These are phyloP conservation scores for Pollimyrus isidori DNA, from an alignment of 2,113 vertebrate genomes.

Conservation along the genomic window DNA sequence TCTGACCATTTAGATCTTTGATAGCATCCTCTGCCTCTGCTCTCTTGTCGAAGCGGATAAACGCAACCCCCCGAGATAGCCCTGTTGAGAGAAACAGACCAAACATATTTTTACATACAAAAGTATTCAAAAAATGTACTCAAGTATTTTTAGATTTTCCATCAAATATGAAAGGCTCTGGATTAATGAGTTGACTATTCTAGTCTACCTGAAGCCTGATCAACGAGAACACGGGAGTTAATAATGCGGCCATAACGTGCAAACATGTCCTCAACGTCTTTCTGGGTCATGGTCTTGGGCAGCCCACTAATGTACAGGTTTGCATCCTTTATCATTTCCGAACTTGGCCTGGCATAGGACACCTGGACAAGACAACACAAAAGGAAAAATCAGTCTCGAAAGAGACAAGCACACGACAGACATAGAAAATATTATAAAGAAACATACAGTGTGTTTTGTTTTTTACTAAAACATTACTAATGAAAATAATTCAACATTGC, in stretches of 20 bases:
- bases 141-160: neutral
- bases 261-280: constrained; percentile 96
- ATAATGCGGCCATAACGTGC: constrained; percentile 87
- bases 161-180: neutral
- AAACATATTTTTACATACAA: neutral
- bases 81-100: constrained; percentile 49
- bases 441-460: neutral
- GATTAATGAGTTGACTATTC: neutral
- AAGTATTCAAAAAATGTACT: neutral
- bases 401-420: neutral
- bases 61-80: constrained; percentile 90
- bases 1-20: constrained; percentile 89
- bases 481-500: neutral
- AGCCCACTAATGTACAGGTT: constrained; percentile 95
- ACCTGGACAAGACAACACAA: constrained; percentile 52
- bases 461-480: neutral
- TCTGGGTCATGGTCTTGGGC: constrained; percentile 87
- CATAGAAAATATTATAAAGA: neutral
- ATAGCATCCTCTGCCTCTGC: constrained; percentile 93
- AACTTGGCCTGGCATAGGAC: constrained; percentile 90
- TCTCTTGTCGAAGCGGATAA: constrained; percentile 94
- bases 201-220: constrained; percentile 86
- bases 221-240: constrained; percentile 90
- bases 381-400: neutral
- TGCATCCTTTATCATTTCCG: constrained; percentile 93